Conservation (phyloP, 1,140 invertebrate species). For the Drosophila tropicalis region DNA sequence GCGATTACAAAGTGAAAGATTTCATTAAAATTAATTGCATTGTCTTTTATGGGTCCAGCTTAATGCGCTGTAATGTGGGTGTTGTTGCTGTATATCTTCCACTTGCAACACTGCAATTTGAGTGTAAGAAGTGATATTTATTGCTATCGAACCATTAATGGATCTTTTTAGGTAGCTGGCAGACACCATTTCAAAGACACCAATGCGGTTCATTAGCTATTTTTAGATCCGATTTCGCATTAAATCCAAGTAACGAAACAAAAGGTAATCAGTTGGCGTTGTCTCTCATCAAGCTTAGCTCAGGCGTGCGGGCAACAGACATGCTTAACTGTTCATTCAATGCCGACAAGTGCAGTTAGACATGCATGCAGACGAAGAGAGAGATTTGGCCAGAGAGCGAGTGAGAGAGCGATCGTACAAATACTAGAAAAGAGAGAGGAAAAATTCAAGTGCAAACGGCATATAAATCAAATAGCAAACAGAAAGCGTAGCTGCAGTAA, state of each 20-base stretch:
- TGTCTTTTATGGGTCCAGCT: no score
- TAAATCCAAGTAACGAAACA: conserved; percentile 12
- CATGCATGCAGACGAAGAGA: conserved; percentile 60
- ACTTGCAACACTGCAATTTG: not conserved
- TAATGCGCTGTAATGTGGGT: no score
- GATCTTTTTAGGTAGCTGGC: not conserved
- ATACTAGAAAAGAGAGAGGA: conserved; percentile 21
- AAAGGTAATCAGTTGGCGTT: conserved; percentile 21
- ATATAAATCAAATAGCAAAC: conserved; percentile 78
- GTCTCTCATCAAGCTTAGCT: conserved; percentile 15
- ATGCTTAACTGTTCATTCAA: conserved; percentile 67
- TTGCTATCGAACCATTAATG: conserved; percentile 2
- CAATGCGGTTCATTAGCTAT: conserved; percentile 29
- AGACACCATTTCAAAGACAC: not conserved
- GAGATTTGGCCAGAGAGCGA: conserved; percentile 30
- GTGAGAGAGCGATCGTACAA: conserved; percentile 22
- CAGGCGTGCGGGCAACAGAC: conserved; percentile 58
- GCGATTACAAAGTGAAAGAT: no score
- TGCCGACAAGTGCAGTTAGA: conserved; percentile 75
- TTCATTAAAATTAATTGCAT: no score
- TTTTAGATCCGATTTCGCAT: conserved; percentile 36
- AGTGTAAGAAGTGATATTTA: not conserved
- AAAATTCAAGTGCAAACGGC: conserved; percentile 75
- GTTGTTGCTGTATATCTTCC: not conserved
- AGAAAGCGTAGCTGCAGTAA: conserved; percentile 53